Base-by-base conservation (phyloP, 2,797 vertebrate genomes). In the Ciconia nigra region DNA sequence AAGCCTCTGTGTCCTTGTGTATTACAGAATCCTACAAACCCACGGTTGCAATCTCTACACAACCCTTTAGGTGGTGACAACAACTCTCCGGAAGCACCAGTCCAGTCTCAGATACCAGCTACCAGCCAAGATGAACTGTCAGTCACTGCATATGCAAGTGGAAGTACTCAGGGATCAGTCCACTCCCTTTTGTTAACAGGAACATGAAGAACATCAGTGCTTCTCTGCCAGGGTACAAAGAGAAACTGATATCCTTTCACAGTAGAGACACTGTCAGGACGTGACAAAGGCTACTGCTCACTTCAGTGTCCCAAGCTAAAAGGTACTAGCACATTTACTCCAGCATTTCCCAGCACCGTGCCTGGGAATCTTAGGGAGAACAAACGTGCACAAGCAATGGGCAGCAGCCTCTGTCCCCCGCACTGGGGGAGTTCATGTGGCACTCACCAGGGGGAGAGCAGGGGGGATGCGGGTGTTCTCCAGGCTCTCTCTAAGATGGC, bases 401-500 rank as follows among this genome's bases (percentile, higher is more conserved):
- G 71, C 47, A 35, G 67, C 0, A 46, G 31, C 28, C 42, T 63
- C 61, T 44, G 33, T 25, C 66, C 42, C 58, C 6, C 1, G 0
- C 24, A 2, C 4, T 1, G 17, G 15, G 28, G 47, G 3, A 16
- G 10, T 37, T 44, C 7, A 1, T 8, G 77, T 3, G 37, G 82
- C 67, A 97, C 98, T 90, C 94, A 98, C 98, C 96, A 3, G 1
- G 1, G 83, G 37, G 41, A n/a, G 13, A 12, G 80, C 29, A 42
- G n/a, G 65, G 13, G 88, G 7, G 1, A 4, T 1, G 26, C 5
- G 9, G 25, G 88, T n/a, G 51, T 97, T 96, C 42, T 86, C 93
- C 87, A 96, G 91, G 52, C 71, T 73, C 61, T 96, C 69, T 54
- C 63, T 97, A 22, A 98, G 98, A 16, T 46, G 97, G 28, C 80